phyloP scores from a whole-genome alignment of 2,797 vertebrate species.

The Agapornis canus region DNA sequence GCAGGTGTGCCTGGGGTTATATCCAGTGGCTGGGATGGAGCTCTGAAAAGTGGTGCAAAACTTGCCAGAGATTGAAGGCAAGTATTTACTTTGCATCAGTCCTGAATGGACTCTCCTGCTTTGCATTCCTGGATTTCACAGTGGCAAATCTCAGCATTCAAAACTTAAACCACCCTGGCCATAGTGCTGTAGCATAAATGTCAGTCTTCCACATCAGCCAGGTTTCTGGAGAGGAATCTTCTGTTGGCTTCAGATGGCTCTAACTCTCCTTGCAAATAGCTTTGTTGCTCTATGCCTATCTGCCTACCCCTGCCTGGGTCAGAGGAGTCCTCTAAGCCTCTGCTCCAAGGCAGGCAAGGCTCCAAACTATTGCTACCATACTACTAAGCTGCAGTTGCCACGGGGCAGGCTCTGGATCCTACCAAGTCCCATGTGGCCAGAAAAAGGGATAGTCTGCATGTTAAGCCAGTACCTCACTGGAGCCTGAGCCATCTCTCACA shows the following conservation, averaged over 20 bases:
- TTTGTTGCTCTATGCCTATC: not conserved
- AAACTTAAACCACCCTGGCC: not conserved
- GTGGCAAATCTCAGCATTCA: not conserved
- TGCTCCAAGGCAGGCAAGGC: not conserved
- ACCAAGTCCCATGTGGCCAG: not conserved
- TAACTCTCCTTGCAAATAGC: not conserved
- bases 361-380: not conserved
- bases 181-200: not conserved
- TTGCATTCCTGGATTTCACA: not conserved
- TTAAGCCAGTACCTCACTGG: not conserved
- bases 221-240: not conserved
- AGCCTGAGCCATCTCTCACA: not conserved
- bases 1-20: not conserved
- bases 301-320: too few relatives aligned
- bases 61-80: not conserved
- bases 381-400: not conserved
- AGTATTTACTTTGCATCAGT: not conserved
- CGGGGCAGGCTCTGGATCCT: not conserved
- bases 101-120: not conserved
- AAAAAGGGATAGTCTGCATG: not conserved
- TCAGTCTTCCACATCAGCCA: not conserved
- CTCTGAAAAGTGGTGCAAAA: not conserved
- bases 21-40: not conserved
- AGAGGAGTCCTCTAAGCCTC: not conserved
- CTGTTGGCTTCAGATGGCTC: not conserved